Conservation (phyloP, 2,888 invertebrate species). For the Scrobipalpa costella region DNA sequence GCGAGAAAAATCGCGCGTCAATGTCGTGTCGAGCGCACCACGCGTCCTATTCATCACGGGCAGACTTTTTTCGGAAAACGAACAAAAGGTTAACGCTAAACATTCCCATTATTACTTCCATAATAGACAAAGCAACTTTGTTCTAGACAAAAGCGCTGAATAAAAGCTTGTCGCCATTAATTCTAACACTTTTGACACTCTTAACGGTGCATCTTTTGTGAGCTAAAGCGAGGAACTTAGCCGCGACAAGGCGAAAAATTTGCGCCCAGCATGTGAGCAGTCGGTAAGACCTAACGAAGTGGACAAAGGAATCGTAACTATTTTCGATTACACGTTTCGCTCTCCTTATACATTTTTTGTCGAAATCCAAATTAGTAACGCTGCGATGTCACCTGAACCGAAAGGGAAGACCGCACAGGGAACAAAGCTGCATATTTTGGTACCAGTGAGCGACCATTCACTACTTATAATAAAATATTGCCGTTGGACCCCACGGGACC, state of each 20-base stretch:
- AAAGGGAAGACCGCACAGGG: conserved; percentile 68
- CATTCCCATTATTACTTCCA: conserved; percentile 74
- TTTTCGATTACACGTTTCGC: conserved; percentile 60
- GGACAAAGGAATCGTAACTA: conserved; percentile 51
- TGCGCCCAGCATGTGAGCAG: conserved; percentile 65
- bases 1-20: conserved; percentile 67
- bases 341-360: conserved; percentile 59
- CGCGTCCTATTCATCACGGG: conserved; percentile 68
- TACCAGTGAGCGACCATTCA: conserved; percentile 63
- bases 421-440: conserved; percentile 73
- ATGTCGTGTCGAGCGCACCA: conserved; percentile 68
- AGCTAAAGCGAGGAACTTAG: conserved; percentile 52
- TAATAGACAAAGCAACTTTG: conserved; percentile 76
- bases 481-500: conserved; percentile 65
- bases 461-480: conserved; percentile 69
- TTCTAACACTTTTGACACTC: conserved; percentile 74
- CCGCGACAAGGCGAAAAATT: conserved; percentile 66
- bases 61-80: conserved; percentile 59
- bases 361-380: conserved; percentile 71
- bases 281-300: conserved; percentile 44
- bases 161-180: conserved; percentile 78
- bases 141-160: conserved; percentile 70
- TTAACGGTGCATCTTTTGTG: conserved; percentile 72
- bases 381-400: conserved; percentile 73
- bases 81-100: conserved; percentile 78